These are phyloP conservation scores for Hephaestus fuliginosus DNA, from an alignment of 2,797 vertebrate species.

Conservation along the genomic window DNA sequence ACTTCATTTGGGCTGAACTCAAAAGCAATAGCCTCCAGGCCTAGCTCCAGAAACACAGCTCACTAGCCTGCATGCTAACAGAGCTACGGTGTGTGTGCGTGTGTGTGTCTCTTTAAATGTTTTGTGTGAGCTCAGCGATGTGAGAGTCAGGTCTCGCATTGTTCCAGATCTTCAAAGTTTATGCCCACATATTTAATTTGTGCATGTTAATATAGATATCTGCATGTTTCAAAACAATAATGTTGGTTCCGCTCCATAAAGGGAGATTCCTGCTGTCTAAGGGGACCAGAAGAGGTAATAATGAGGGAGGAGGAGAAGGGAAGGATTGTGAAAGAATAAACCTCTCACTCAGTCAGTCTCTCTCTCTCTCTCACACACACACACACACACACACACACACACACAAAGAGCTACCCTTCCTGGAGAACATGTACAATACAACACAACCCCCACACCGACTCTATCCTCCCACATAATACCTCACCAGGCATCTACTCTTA, in stretches of 20 bases:
- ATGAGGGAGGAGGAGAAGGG: constrained; percentile 59
- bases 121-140: neutral
- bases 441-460: constrained; percentile 74
- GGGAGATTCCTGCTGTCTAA: constrained; percentile 54
- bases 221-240: constrained; percentile 53
- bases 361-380: constrained; percentile 45
- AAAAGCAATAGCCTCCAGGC: constrained; percentile 43
- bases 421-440: constrained; percentile 75
- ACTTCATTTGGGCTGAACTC: constrained; percentile 64
- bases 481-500: constrained; percentile 79
- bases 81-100: neutral
- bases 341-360: neutral
- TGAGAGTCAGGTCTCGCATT: constrained; percentile 14
- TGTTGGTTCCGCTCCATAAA: constrained; percentile 50
- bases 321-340: constrained; percentile 62
- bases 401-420: constrained; percentile 72
- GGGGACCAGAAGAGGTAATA: constrained; percentile 63
- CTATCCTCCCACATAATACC: constrained; percentile 79
- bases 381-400: constrained; percentile 50
- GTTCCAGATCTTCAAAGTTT: constrained; percentile 15
- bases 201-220: constrained; percentile 41
- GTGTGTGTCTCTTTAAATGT: neutral
- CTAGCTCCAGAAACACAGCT: constrained; percentile 21
- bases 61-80: constrained; percentile 24
- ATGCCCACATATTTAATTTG: constrained; percentile 39